Percentiles rank a stretch among this genome's conserved stretches.
Evolutionary conservation across 2,113 vertebrate genomes (phyloP).

Genomic region (Arothron firmamentum): DNA sequence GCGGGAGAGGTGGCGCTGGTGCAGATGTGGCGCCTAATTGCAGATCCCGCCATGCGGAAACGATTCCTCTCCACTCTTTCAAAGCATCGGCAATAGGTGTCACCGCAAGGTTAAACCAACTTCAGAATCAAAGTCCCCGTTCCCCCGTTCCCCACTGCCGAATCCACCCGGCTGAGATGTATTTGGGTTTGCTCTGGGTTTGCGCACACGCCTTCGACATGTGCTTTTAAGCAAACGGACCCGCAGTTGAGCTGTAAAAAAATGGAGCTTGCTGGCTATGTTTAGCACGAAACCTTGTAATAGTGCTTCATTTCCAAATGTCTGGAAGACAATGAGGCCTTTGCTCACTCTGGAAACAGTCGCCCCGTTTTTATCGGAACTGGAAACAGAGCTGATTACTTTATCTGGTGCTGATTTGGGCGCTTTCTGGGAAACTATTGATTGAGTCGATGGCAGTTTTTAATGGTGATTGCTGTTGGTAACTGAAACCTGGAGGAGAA

Average conservation of each 20-base stretch:
- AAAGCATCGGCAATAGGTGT: constrained; percentile 70
- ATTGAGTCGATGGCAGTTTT: constrained; percentile 49
- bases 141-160: constrained; percentile 42
- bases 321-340: background rate
- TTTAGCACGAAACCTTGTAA: constrained; percentile 2
- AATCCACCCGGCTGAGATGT: background rate
- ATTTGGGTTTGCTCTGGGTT: constrained; percentile 9
- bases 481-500: constrained; percentile 55
- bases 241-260: too few species aligned
- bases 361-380: constrained; percentile 4
- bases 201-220: background rate
- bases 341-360: background rate
- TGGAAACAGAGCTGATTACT: constrained; percentile 31
- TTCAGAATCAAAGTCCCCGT: constrained; percentile 58
- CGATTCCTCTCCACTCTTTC: constrained; percentile 66
- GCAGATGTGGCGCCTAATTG: constrained; percentile 71
- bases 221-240: constrained; percentile 24
- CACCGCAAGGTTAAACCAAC: constrained; percentile 70
- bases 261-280: constrained; percentile 2
- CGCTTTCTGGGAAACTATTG: constrained; percentile 60
- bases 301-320: constrained; percentile 6
- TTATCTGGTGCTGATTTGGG: constrained; percentile 35
- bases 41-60: constrained; percentile 70
- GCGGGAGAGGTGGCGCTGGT: constrained; percentile 32
- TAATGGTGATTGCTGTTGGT: constrained; percentile 49